phyloP scores from a whole-genome alignment of 1,140 invertebrate species.

The Achroia grisella region DNA sequence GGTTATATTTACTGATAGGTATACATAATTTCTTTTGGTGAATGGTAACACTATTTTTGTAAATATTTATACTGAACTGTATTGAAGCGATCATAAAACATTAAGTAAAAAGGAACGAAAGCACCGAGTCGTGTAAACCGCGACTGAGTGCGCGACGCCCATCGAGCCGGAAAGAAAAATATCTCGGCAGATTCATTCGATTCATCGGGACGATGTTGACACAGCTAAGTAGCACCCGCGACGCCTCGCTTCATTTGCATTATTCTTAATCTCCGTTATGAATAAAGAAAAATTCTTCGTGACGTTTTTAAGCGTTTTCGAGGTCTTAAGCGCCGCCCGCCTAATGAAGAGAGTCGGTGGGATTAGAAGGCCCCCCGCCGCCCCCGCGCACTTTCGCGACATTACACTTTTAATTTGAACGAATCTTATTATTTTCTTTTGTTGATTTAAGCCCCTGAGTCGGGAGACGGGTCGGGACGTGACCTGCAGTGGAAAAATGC shows the following conservation, averaged over 20 bases:
- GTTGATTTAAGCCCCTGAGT: constrained; percentile 77
- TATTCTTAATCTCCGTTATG: constrained; percentile 70
- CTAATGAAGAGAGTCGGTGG: constrained; percentile 63
- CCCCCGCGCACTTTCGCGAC: constrained; percentile 64
- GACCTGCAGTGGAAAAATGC: constrained; percentile 78
- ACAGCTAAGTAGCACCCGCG: constrained; percentile 63
- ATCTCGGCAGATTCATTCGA: constrained; percentile 5
- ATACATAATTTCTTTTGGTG: no score
- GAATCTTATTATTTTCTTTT: constrained; percentile 78
- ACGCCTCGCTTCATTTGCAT: constrained; percentile 69
- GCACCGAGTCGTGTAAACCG: no score
- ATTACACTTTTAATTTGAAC: constrained; percentile 81
- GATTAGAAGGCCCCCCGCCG: constrained; percentile 42
- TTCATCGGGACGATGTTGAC: constrained; percentile 51
- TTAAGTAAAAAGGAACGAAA: no score
- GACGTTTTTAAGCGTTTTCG: constrained; percentile 53
- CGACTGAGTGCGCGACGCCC: no score
- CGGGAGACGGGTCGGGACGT: constrained; percentile 74
- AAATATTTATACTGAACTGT: no score
- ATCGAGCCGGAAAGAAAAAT: constrained; percentile 16
- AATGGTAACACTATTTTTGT: constrained; percentile 9
- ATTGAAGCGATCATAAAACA: no score
- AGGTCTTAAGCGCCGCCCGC: constrained; percentile 36
- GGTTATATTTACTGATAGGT: no score
- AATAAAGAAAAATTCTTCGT: constrained; percentile 69